Evolutionary conservation across 2,797 vertebrate genomes (phyloP).

Genomic region (Cetoscarus ocellatus): DNA sequence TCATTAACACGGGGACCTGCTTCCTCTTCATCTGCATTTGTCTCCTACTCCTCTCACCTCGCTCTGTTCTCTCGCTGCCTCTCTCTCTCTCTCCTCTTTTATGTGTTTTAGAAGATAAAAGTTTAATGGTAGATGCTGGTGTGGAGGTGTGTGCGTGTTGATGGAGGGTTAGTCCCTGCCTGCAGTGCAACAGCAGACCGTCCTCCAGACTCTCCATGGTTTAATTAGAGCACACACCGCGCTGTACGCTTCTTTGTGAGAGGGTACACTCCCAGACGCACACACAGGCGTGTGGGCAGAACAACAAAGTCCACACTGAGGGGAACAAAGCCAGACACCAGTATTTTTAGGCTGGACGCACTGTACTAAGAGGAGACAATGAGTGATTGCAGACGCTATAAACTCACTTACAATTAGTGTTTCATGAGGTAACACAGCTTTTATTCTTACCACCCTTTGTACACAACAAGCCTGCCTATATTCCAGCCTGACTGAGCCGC

Average conservation of each 20-base stretch:
- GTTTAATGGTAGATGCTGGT: conserved; percentile 38
- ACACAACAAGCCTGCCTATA: no score
- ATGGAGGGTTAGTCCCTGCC: conserved; percentile 34
- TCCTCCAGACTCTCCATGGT: conserved; percentile 56
- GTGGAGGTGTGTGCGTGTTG: conserved; percentile 16
- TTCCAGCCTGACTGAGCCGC: no score
- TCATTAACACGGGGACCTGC: conserved; percentile 47
- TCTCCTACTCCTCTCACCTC: conserved; percentile 5
- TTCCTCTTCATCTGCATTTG: conserved; percentile 44
- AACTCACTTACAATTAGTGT: conserved; percentile 38
- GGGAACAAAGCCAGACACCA: conserved; percentile 52
- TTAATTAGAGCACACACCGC: conserved; percentile 64
- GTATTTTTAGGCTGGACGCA: conserved; percentile 41
- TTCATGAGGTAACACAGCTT: conserved; percentile 25
- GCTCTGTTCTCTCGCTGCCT: conserved; percentile 29
- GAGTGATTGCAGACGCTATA: conserved; percentile 26
- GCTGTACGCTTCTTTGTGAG: conserved; percentile 23
- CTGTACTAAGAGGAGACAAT: conserved; percentile 46
- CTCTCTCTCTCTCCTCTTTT: conserved; percentile 51
- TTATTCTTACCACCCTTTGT: no score
- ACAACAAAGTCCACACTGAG: conserved; percentile 53
- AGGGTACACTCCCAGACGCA: conserved; percentile 37
- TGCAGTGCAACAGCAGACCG: conserved; percentile 13
- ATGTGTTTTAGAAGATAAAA: conserved; percentile 55
- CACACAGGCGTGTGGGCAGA: conserved; percentile 44